These are phyloP conservation scores for Yponomeuta plumbellus DNA, from an alignment of 2,888 invertebrate species.

Conservation along the genomic window DNA sequence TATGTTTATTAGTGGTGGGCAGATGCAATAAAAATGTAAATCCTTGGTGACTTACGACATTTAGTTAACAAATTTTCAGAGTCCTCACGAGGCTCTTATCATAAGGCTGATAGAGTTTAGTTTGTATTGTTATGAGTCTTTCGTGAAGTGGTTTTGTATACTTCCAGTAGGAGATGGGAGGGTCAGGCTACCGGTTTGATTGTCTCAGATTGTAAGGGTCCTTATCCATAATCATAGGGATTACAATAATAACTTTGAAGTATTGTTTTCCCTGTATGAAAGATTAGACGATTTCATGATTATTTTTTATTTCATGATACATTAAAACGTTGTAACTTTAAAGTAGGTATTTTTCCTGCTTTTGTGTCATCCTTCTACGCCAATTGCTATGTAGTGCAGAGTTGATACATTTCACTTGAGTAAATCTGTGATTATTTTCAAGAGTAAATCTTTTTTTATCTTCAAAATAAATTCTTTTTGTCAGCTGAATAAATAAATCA, in stretches of 20 bases:
- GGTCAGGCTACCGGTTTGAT: slow-evolving; percentile 44
- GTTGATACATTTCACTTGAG: too few species aligned
- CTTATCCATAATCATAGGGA: slow-evolving; percentile 13
- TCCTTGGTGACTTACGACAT: slow-evolving; percentile 37
- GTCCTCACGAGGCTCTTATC: not conserved
- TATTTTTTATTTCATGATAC: too few species aligned
- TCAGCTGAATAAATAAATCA: too few species aligned
- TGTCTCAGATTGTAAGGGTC: slow-evolving; percentile 24
- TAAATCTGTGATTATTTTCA: too few species aligned
- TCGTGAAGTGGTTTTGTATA: not conserved
- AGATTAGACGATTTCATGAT: too few species aligned
- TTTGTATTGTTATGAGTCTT: not conserved
- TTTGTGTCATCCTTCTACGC: too few species aligned
- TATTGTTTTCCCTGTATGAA: not conserved
- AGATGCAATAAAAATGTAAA: slow-evolving; percentile 59
- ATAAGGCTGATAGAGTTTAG: not conserved
- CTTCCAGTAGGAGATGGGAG: slow-evolving; percentile 15
- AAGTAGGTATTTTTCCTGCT: too few species aligned
- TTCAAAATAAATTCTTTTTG: too few species aligned
- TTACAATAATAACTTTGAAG: not conserved
- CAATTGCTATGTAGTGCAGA: too few species aligned
- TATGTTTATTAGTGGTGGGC: slow-evolving; percentile 25
- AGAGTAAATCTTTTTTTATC: too few species aligned
- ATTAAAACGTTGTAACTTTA: too few species aligned
- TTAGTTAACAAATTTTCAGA: slow-evolving; percentile 16